phyloP scores from a whole-genome alignment of 1,140 invertebrate species.

The Mamestra configurata region DNA sequence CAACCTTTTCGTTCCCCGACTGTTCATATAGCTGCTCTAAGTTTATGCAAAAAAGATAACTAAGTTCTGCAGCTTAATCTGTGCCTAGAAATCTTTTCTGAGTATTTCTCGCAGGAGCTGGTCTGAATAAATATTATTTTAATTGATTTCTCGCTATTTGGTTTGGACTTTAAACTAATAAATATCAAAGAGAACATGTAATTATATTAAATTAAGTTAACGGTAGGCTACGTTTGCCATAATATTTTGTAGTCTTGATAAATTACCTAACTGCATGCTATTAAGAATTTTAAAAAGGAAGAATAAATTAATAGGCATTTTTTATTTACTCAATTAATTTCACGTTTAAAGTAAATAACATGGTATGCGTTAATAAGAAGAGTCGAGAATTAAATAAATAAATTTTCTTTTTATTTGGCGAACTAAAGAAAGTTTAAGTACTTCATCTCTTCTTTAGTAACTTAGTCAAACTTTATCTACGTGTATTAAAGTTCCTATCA shows the following conservation, averaged over 20 bases:
- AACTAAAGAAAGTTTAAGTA: too few species aligned
- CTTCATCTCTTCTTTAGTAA: too few species aligned
- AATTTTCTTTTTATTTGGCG: too few species aligned
- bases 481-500: too few species aligned
- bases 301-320: too few species aligned
- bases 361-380: too few species aligned
- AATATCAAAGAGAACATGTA: not conserved
- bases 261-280: not conserved
- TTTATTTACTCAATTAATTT: too few species aligned
- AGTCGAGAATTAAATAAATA: too few species aligned
- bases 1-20: not conserved
- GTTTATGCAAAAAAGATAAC: slow-evolving; percentile 1
- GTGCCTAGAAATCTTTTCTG: slow-evolving; percentile 1
- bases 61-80: not conserved
- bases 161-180: not conserved
- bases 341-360: too few species aligned
- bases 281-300: not conserved
- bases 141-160: not conserved
- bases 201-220: not conserved
- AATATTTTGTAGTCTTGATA: not conserved
- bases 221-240: not conserved
- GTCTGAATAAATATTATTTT: not conserved
- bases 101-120: not conserved
- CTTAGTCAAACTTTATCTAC: too few species aligned
- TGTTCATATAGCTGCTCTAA: not conserved